Conservation (phyloP, 2,797 vertebrate species). For the Silurus lanzhouensis region DNA sequence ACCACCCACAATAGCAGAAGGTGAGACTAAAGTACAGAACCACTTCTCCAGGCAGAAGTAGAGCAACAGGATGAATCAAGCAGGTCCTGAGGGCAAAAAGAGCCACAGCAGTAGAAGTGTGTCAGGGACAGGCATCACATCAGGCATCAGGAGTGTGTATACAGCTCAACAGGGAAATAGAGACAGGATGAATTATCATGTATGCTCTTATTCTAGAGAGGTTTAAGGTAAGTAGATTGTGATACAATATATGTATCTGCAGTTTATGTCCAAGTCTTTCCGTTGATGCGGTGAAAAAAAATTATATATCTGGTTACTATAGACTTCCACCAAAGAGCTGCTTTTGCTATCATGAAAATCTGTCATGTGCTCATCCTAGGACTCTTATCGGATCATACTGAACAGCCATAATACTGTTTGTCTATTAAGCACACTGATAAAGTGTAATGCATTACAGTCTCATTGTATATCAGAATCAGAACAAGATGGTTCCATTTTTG, state of each 20-base stretch:
- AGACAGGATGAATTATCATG: not conserved
- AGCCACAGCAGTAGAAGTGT: conserved; percentile 19
- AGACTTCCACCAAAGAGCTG: not conserved
- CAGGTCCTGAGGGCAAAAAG: conserved; percentile 24
- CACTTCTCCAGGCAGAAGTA: conserved; percentile 17
- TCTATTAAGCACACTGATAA: not conserved
- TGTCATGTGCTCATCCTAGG: not conserved
- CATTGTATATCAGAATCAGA: not conserved
- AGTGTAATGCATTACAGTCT: not conserved
- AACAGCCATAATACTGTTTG: not conserved
- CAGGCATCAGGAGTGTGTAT: conserved; percentile 1
- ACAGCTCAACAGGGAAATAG: not conserved
- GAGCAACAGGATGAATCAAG: conserved; percentile 22
- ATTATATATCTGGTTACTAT: not conserved
- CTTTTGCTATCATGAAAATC: not conserved
- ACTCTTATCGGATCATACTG: not conserved
- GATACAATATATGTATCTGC: not conserved
- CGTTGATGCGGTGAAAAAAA: not conserved
- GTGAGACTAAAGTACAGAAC: conserved; percentile 1
- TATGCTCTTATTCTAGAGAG: not conserved
- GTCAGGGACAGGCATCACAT: conserved; percentile 18
- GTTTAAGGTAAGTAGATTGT: not conserved
- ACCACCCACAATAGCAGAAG: not conserved
- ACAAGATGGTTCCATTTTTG: not conserved
- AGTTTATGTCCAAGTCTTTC: not conserved